phyloP scores from a whole-genome alignment of 2,113 vertebrate species.

The Bambusicola thoracicus region DNA sequence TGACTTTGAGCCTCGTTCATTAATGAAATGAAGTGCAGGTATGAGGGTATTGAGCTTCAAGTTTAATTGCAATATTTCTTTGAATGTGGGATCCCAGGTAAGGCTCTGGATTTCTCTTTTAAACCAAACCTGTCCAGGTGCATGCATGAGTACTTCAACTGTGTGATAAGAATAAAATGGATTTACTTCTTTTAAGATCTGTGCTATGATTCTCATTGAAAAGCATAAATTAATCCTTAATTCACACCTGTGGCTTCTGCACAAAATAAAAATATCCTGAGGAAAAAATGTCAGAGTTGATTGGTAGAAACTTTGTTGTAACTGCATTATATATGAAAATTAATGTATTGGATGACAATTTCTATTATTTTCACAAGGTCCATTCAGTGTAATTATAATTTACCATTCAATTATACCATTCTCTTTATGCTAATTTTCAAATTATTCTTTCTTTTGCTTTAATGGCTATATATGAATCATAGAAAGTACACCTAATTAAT shows the following conservation, averaged over 20 bases:
- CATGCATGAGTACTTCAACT: background rate
- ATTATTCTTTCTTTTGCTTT: conserved; percentile 61
- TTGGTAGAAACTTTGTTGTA: conserved; percentile 36
- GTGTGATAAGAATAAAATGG: background rate
- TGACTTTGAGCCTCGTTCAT: accelerated
- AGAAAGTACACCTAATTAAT: conserved; percentile 71
- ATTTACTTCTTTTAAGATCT: background rate
- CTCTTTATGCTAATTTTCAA: conserved; percentile 64
- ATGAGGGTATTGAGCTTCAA: background rate
- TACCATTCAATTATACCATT: conserved; percentile 51
- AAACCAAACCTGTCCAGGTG: background rate
- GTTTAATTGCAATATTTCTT: background rate
- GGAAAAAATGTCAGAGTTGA: conserved; percentile 39
- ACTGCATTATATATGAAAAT: conserved; percentile 49
- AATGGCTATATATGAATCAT: conserved; percentile 67
- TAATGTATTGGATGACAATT: conserved; percentile 49
- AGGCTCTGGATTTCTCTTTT: background rate
- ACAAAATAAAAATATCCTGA: background rate
- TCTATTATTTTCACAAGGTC: conserved; percentile 61
- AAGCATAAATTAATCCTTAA: conserved; percentile 13
- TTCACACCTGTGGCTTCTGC: conserved; percentile 20
- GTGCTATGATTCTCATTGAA: background rate
- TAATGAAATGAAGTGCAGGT: background rate
- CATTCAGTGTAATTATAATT: conserved; percentile 53
- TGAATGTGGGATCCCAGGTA: background rate